Base-by-base conservation (phyloP, 2,113 vertebrate genomes). In the Candoia aspera region DNA sequence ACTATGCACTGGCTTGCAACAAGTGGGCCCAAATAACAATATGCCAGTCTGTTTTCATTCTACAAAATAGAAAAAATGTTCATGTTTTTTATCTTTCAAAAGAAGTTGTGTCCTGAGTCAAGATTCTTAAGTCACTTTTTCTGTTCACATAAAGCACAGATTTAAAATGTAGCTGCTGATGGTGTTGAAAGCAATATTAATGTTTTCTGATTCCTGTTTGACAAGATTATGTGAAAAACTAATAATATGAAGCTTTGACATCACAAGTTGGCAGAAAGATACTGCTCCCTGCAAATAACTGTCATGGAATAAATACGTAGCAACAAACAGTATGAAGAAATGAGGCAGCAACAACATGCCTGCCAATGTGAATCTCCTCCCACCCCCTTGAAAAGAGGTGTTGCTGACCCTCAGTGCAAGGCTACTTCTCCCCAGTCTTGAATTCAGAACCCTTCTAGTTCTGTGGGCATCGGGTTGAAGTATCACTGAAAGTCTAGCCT, bases 1-100 rank as follows among this genome's bases (percentile, higher is more conserved):
- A 96, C 98, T 97, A 97, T 97, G 97, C 97, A 97, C 95, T 96
- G 95, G 95, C 95, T 96, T 6, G 26, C 94, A 94, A 89, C 91
- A 94, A 54, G 92, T 91, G 95, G 96, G 95, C 95, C 94, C 85
- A 15, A 19, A 79, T 91, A 93, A 90, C 92, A 94, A 90, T 94
- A 95, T 95, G 93, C 87, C 89, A 92, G 49, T 96, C 94, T 93
- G 59, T 90, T 26, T 94, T 97, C 73, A 92, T 94, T 94, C 96
- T 90, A 93, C 46, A 92, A 90, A 91, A 95, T 90, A 53, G 46
- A 93, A 62, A 55, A 95, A 91, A 42, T 95, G 15, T 92, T 94
- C 93, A 90, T 95, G 89, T 97, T 96, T 87, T 90, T 79, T 68
- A 95, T 60, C 91, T 19, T 93, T 96, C 91, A 95, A 93, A 94